These are phyloP conservation scores for Ormyrus nitidulus DNA, from an alignment of 2,888 invertebrate species.

Conservation along the genomic window DNA sequence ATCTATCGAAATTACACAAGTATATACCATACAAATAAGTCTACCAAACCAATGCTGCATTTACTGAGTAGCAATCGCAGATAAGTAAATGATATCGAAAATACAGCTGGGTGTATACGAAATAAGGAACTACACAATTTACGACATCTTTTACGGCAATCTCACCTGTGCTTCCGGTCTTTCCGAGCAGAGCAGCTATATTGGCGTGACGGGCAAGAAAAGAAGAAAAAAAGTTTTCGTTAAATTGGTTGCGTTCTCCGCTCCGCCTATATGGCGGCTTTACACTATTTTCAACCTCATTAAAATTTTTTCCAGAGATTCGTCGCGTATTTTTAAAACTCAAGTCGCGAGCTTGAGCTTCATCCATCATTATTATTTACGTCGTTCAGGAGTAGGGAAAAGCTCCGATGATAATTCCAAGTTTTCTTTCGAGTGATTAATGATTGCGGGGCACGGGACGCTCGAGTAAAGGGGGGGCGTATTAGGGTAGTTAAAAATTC, in stretches of 20 bases:
- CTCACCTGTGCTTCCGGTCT: slow-evolving; percentile 75
- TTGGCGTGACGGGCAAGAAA: slow-evolving; percentile 56
- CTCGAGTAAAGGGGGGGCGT: not conserved
- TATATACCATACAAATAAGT: slow-evolving; percentile 32
- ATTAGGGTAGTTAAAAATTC: not conserved
- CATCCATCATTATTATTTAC: slow-evolving; percentile 36
- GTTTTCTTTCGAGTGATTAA: slow-evolving; percentile 23
- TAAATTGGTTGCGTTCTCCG: slow-evolving; percentile 33
- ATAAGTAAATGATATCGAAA: slow-evolving; percentile 9
- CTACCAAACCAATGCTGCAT: slow-evolving; percentile 24
- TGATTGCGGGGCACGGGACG: not conserved
- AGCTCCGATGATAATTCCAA: slow-evolving; percentile 13
- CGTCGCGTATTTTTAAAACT: slow-evolving; percentile 20
- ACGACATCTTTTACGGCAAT: slow-evolving; percentile 49
- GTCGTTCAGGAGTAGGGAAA: slow-evolving; percentile 3
- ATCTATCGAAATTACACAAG: not conserved
- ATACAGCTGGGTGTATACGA: slow-evolving; percentile 14
- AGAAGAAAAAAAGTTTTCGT: slow-evolving; percentile 53
- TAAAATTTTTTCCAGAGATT: slow-evolving; percentile 9
- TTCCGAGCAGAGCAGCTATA: slow-evolving; percentile 75
- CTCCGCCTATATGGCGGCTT: not conserved
- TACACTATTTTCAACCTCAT: slow-evolving; percentile 13
- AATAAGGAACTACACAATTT: slow-evolving; percentile 47
- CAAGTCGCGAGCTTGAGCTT: not conserved
- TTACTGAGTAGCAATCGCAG: slow-evolving; percentile 16